Evolutionary conservation across 2,113 vertebrate genomes (phyloP).

Genomic region (Mesembrinibis cayennensis): DNA sequence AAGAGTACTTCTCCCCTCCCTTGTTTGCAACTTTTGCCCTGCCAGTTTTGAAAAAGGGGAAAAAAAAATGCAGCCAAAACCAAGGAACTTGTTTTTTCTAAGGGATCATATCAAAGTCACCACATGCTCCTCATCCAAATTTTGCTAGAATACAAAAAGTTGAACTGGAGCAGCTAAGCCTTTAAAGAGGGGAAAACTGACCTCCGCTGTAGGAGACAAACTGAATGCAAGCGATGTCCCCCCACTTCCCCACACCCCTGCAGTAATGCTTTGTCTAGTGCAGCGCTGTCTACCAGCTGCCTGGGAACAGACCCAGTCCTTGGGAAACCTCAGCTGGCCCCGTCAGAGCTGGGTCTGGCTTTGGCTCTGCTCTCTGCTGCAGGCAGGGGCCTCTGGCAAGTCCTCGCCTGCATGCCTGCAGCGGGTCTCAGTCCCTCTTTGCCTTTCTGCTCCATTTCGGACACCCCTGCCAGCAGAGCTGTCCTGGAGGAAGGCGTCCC

Average conservation of each 20-base stretch:
- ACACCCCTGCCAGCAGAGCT: background rate
- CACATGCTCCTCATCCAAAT: background rate
- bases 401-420: background rate
- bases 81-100: background rate
- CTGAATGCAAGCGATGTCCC: background rate
- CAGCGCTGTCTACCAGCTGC: background rate
- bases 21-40: background rate
- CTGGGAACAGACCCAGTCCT: fast-evolving
- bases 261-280: background rate
- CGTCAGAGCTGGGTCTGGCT: background rate
- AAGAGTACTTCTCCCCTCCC: background rate
- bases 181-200: background rate
- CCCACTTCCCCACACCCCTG: background rate
- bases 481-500: background rate
- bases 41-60: background rate
- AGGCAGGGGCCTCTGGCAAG: background rate
- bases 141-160: background rate
- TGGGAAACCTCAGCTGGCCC: background rate
- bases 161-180: background rate
- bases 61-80: background rate
- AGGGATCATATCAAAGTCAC: background rate
- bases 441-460: background rate
- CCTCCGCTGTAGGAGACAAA: background rate
- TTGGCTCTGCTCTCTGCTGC: background rate
- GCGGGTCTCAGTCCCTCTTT: background rate